phyloP scores from a whole-genome alignment of 2,113 vertebrate species.

The Prietella phreatophila region DNA sequence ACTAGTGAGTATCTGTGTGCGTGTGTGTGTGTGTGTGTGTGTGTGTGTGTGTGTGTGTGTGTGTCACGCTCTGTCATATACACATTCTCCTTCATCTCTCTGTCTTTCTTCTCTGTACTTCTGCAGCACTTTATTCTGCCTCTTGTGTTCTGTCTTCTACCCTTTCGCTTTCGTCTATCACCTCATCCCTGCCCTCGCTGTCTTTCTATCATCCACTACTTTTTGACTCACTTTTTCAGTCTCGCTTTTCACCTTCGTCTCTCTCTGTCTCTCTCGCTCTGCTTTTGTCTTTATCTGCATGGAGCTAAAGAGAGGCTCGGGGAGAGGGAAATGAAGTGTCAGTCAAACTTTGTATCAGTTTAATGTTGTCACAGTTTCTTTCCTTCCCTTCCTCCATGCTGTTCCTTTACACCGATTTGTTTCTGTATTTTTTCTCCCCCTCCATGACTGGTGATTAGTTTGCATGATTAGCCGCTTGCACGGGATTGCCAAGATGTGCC shows the following conservation, averaged over 20 bases:
- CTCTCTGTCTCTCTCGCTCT: background rate
- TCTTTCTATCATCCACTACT: background rate
- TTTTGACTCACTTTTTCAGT: conserved; percentile 14
- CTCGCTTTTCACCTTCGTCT: background rate
- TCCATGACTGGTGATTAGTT: conserved; percentile 8
- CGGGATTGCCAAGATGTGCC: background rate
- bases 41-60: background rate
- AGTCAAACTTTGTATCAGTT: conserved; percentile 70
- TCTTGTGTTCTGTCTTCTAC: conserved; percentile 28
- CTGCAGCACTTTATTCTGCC: conserved; percentile 37
- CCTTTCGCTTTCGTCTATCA: conserved; percentile 27
- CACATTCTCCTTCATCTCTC: conserved; percentile 52
- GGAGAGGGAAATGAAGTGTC: conserved; percentile 71
- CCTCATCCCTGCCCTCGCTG: conserved; percentile 26
- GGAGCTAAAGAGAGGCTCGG: conserved; percentile 63
- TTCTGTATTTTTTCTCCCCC: background rate
- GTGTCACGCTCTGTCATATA: background rate
- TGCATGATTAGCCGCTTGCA: conserved; percentile 5
- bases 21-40: background rate
- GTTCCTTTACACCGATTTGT: conserved; percentile 4
- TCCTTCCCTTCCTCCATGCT: background rate
- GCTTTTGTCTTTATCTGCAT: conserved; percentile 59
- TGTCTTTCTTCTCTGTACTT: conserved; percentile 21
- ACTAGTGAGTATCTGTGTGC: background rate
- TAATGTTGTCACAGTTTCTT: conserved; percentile 51